Evolutionary conservation across 2,113 vertebrate genomes (phyloP).

Genomic region (Lagenorhynchus albirostris): DNA sequence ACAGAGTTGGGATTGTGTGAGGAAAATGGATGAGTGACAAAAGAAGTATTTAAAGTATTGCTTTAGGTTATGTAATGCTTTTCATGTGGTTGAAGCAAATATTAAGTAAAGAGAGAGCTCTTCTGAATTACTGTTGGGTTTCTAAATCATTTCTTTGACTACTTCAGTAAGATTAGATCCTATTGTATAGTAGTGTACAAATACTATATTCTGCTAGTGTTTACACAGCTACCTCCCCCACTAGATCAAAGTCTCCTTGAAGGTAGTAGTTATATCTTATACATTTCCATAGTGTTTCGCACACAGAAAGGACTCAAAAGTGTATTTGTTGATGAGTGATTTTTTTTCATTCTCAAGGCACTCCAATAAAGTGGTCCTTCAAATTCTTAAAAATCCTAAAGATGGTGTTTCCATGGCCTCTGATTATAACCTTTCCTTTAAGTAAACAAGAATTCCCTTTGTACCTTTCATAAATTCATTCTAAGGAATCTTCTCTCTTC

Average conservation of each 20-base stretch:
- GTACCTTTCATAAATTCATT: neutral
- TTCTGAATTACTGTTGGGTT: neutral
- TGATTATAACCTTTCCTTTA: neutral
- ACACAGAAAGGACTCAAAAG: neutral
- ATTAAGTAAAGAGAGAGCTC: neutral
- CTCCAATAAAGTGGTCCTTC: neutral
- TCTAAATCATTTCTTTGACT: neutral
- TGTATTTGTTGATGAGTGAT: neutral
- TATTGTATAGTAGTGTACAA: neutral
- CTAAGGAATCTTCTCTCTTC: neutral
- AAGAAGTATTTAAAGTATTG: neutral
- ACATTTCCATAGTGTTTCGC: neutral
- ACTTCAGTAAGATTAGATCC: neutral
- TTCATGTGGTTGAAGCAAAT: slow-evolving; percentile 4
- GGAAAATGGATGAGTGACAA: neutral
- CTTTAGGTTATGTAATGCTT: neutral
- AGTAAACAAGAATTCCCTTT: neutral
- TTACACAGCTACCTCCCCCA: neutral
- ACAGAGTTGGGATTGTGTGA: neutral
- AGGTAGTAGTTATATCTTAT: neutral
- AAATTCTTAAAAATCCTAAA: slow-evolving; percentile 17
- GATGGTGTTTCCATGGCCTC: neutral
- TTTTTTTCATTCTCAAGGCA: neutral
- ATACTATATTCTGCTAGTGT: neutral
- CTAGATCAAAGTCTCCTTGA: neutral